Percentiles rank a stretch among this genome's conserved stretches.
phyloP scores from a whole-genome alignment of 2,113 vertebrate species.

The Archocentrus centrarchus region DNA sequence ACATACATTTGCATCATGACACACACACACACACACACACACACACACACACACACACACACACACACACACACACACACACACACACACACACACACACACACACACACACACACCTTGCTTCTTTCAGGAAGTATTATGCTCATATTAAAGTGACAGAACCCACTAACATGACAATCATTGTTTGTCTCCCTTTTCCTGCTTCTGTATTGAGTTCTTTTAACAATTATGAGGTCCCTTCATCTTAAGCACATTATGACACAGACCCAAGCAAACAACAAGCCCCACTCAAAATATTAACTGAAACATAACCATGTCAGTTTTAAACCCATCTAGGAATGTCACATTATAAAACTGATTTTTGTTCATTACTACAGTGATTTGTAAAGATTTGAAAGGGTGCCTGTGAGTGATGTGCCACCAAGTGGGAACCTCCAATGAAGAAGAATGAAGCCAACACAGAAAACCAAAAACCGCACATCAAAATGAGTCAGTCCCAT shows the following conservation, averaged over 20 bases:
- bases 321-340: not conserved
- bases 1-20: conserved; percentile 4
- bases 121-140: not conserved
- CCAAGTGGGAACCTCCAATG: not conserved
- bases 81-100: too few relatives aligned
- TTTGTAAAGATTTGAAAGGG: not conserved
- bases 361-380: not conserved
- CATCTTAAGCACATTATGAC: not conserved
- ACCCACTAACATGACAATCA: not conserved
- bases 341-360: not conserved
- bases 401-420: not conserved
- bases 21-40: too few relatives aligned
- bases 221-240: too few relatives aligned
- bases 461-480: not conserved
- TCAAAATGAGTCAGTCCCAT: not conserved
- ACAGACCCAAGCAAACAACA: not conserved
- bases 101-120: too few relatives aligned
- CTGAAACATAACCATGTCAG: not conserved
- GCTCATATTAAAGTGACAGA: not conserved
- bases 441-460: not conserved
- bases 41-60: too few relatives aligned
- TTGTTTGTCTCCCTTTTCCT: not conserved
- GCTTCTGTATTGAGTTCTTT: not conserved
- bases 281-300: not conserved
- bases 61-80: too few relatives aligned